Evolutionary conservation across 2,888 invertebrate genomes (phyloP).

Genomic region (Pomacea canaliculata): DNA sequence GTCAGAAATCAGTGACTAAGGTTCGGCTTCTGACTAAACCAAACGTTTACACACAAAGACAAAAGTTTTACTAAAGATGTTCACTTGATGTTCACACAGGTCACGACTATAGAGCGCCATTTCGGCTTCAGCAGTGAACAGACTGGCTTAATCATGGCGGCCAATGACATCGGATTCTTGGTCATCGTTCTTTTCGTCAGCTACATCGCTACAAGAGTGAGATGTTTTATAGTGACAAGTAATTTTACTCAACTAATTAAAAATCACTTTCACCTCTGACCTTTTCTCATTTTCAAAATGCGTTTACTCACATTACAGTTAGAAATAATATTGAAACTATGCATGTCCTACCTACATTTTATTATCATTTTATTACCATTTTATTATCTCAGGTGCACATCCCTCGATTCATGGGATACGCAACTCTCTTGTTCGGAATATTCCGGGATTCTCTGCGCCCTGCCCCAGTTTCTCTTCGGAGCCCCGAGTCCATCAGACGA

Average conservation of each 20-base stretch:
- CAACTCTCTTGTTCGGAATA: slow-evolving; percentile 11
- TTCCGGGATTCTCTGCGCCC: slow-evolving; percentile 19
- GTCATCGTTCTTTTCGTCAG: slow-evolving; percentile 35
- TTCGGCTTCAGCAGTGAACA: background rate
- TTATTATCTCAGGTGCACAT: background rate
- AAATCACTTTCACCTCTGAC: too few relatives aligned
- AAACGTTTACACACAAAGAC: too few relatives aligned
- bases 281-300: too few relatives aligned
- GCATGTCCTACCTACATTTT: too few relatives aligned
- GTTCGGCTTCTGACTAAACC: too few relatives aligned
- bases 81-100: background rate
- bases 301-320: too few relatives aligned
- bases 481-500: background rate
- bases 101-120: background rate
- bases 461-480: slow-evolving; percentile 24
- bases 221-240: too few relatives aligned
- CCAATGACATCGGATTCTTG: slow-evolving; percentile 52
- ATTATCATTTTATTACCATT: too few relatives aligned
- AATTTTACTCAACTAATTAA: too few relatives aligned
- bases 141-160: slow-evolving; percentile 41
- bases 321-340: too few relatives aligned
- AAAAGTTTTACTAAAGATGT: too few relatives aligned
- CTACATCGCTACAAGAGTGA: slow-evolving; percentile 31
- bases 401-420: slow-evolving; percentile 5
- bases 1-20: too few relatives aligned